Base-by-base conservation (phyloP, 2,888 invertebrate species). In the Junonia oenone region DNA sequence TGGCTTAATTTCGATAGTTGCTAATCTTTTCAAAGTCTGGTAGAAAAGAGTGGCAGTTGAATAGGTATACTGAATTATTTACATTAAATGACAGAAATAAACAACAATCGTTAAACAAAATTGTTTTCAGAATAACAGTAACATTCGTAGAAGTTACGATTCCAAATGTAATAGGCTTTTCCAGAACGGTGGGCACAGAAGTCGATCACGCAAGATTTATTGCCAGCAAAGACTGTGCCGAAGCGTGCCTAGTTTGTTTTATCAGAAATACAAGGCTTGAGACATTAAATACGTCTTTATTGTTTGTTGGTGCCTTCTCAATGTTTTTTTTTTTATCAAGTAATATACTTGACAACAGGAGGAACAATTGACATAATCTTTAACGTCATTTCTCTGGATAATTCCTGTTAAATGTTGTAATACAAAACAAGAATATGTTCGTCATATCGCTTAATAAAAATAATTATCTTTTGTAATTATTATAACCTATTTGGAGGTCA, bases 171-270 rank as follows among this genome's bases (percentile, higher is more conserved):
- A 40, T 40, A 31, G 47, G 46, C 38, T 26, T 47, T 53, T 47
- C 17, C 53, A 52, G 50, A 61, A 58, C 52, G 56, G 47, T 54
- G 45, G 55, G 40, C 43, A 27, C 45, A 40, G 35, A 58, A 64
- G 52, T 55, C 51, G 51, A 43, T 54, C 51, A 45, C 51, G 37
- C 26, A 37, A 56, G 59, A 59, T 56, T 59, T 59, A 59, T n/a
- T 56, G 46, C n/a, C 19, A 26, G 15, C 54, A 19, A 48, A 48
- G 53, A 53, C 46, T 48, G 5, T 14, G 14, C 13, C 1, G 29
- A 19, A 19, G 13, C 40, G 50, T 50, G 31, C n/a, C n/a, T 33
- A 33, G 31, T 33, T n/a, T n/a, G n/a, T 33, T 33, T 33, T 33
- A 33, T 33, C 4, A 33, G 2, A 3, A 33, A 3, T n/a, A n/a